Evolutionary conservation across 2,888 invertebrate genomes (phyloP), one percentile per base, ranked within the genome.

Genomic region (Lottia gigantea): DNA sequence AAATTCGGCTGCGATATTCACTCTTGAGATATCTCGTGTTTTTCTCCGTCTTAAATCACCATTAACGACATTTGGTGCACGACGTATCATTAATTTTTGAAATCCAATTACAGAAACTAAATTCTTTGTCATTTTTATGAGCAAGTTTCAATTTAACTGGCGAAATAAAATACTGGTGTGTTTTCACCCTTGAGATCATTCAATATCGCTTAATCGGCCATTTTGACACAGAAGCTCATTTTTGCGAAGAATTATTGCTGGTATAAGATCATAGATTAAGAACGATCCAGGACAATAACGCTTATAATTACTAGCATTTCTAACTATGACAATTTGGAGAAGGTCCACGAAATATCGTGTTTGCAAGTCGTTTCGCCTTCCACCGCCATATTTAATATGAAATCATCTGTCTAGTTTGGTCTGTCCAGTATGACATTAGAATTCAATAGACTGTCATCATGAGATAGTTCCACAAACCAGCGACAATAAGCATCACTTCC

Each of bases 51-150:
- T 23, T 55, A 55, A 55, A 55, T 55, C 55, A 55, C 55, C 55
- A 55, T 55, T 23, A 55, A 55, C 55, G 55, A 55, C 55, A 55
- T 23, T 55, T 55, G 55, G 55, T 55, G 55, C 55, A 55, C 55
- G 55, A 55, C 19, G 55, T 55, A 55, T 55, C 55, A 55, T 55
- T 55, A 55, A 55, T 55, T 55, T 55, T 55, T 55, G 55, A 55
- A 55, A 55, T 55, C 55, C 55, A 55, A 55, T 55, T 55, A 55
- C 55, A 55, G 55, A 55, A 55, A 55, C 55, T 55, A 55, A 55
- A 55, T 55, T 55, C 40, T 23, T 19, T 55, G 55, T 55, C 55
- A 14, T 55, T 55, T 55, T 55, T 55, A 55, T 19, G 55, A 23
- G 19, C 23, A 23, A 55, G 55, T 55, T 55, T 55, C 55, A 55